Evolutionary conservation across 2,888 invertebrate genomes (phyloP).

Genomic region (Oxycera nigricornis): DNA sequence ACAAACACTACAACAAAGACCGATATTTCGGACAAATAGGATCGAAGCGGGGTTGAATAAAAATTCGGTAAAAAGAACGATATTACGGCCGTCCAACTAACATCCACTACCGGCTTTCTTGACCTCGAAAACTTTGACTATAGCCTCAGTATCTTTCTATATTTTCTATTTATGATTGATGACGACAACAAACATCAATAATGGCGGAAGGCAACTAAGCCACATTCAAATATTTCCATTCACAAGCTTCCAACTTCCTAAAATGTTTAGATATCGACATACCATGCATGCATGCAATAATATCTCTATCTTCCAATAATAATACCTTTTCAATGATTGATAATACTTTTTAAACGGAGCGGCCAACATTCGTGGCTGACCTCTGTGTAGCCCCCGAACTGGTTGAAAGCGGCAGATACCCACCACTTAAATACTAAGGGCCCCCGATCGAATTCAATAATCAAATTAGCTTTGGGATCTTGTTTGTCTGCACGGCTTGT

Average conservation of each 20-base stretch:
- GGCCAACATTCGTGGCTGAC: neutral
- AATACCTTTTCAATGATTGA: neutral
- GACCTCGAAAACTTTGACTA: neutral
- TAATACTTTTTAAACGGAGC: neutral
- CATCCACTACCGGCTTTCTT: neutral
- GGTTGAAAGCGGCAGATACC: too few relatives aligned
- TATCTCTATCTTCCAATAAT: neutral
- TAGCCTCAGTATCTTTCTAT: neutral
- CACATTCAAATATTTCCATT: neutral
- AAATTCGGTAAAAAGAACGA: too few relatives aligned
- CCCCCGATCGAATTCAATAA: neutral
- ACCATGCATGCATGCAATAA: neutral
- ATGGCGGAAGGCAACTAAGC: neutral
- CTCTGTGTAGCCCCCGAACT: too few relatives aligned
- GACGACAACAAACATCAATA: too few relatives aligned
- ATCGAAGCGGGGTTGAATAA: too few relatives aligned
- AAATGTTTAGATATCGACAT: neutral
- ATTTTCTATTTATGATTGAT: constrained; percentile 6
- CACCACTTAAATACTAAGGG: too few relatives aligned
- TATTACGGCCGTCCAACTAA: too few relatives aligned
- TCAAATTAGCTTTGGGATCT: neutral
- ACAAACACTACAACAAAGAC: too few relatives aligned
- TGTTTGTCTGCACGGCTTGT: neutral
- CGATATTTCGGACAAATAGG: too few relatives aligned
- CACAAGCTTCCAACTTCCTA: neutral